These are phyloP conservation scores for Gisinianus flammeolus DNA, from an alignment of 2,888 invertebrate species.

Conservation along the genomic window DNA sequence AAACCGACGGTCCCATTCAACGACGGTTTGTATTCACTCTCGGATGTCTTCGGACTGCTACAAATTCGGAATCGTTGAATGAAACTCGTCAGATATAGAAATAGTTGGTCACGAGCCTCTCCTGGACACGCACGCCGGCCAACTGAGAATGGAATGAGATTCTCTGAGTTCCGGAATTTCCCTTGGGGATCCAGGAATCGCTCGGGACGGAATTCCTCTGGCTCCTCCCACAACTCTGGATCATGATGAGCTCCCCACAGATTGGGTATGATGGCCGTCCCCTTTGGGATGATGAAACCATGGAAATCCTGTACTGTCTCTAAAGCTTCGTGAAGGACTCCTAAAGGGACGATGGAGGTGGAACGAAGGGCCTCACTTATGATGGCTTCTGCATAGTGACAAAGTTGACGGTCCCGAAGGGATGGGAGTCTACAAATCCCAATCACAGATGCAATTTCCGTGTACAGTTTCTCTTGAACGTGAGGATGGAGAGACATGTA, in stretches of 20 bases:
- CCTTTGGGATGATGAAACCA: constrained; percentile 60
- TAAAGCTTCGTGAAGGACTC: constrained; percentile 48
- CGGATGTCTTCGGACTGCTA: no score
- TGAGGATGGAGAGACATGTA: no score
- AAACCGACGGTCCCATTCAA: no score
- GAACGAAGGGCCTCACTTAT: constrained; percentile 46
- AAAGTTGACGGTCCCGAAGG: constrained; percentile 64
- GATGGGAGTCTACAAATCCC: constrained; percentile 63
- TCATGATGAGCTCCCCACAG: no score
- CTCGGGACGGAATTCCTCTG: constrained; percentile 70
- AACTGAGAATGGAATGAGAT: constrained; percentile 61
- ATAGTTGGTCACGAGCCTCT: no score
- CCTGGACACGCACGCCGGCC: constrained; percentile 72
- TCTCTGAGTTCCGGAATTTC: constrained; percentile 30
- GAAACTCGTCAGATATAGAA: no score
- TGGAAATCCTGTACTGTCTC: constrained; percentile 41
- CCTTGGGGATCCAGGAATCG: constrained; percentile 66
- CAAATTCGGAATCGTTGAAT: no score
- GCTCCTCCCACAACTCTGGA: no score
- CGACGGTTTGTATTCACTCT: no score
- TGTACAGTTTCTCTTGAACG: no score
- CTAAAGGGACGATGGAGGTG: constrained; percentile 48
- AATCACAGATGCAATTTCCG: constrained; percentile 65
- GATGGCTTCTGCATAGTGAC: constrained; percentile 44
- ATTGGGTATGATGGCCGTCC: constrained; percentile 66